These are phyloP conservation scores for Papilio demoleus DNA, from an alignment of 2,888 invertebrate species.

Conservation along the genomic window DNA sequence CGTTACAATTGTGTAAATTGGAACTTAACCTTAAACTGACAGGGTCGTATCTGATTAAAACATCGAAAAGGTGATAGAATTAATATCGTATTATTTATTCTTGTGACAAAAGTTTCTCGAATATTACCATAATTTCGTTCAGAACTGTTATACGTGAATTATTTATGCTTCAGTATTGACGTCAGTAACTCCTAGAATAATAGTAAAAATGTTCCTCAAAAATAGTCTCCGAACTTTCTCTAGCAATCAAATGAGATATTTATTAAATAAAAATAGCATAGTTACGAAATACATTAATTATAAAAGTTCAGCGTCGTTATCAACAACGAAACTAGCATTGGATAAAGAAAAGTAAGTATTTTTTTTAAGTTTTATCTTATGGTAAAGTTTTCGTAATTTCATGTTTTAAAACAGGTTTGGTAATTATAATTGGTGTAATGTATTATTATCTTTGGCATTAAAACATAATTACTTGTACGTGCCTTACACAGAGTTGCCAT, in stretches of 20 bases:
- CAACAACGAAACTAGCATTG: slow-evolving; percentile 66
- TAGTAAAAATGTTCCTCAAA: slow-evolving; percentile 62
- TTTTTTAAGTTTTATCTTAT: not conserved
- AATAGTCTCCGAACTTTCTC: slow-evolving; percentile 65
- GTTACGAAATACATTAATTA: slow-evolving; percentile 63
- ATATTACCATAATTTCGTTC: slow-evolving; percentile 25
- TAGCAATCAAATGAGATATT: slow-evolving; percentile 55
- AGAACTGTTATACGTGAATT: slow-evolving; percentile 38
- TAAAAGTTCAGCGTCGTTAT: slow-evolving; percentile 61
- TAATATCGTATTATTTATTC: not conserved
- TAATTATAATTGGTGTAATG: not conserved
- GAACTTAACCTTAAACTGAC: slow-evolving; percentile 24
- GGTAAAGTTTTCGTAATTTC: not conserved
- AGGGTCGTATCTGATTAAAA: slow-evolving; percentile 25
- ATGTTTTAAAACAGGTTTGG: not conserved
- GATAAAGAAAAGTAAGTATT: slow-evolving; percentile 72
- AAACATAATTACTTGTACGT: too few relatives aligned
- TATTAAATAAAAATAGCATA: slow-evolving; percentile 58
- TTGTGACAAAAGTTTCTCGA: not conserved
- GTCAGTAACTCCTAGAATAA: not conserved
- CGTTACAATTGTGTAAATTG: slow-evolving; percentile 9
- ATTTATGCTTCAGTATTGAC: slow-evolving; percentile 34
- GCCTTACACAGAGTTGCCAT: too few relatives aligned
- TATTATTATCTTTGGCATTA: not conserved
- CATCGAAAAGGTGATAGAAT: slow-evolving; percentile 2